These are phyloP conservation scores for Epinephelus lanceolatus DNA, from an alignment of 2,113 vertebrate species.

Conservation along the genomic window DNA sequence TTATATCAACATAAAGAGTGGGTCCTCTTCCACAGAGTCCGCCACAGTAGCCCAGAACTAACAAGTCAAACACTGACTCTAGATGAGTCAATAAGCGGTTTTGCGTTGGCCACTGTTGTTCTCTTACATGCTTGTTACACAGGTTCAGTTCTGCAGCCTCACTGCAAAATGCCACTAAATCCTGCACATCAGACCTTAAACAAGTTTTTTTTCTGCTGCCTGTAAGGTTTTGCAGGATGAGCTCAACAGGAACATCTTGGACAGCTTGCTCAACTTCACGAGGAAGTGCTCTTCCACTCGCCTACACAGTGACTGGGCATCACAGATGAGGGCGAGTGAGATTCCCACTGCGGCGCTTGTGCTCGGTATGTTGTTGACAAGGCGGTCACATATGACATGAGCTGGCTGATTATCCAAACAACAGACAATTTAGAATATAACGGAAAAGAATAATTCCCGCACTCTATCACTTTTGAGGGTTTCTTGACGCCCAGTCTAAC, in stretches of 20 bases:
- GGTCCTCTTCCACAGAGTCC: no score
- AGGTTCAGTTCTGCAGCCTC: no score
- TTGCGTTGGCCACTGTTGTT: no score
- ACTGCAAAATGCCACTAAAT: no score
- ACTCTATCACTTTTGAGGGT: not conserved
- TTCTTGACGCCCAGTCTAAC: not conserved
- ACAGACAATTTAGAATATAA: not conserved
- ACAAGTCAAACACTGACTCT: no score
- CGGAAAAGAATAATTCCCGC: not conserved
- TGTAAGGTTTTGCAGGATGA: conserved; percentile 90
- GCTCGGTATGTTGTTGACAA: conserved; percentile 80
- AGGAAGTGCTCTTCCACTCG: conserved; percentile 84
- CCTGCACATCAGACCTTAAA: not conserved
- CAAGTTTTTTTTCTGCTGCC: not conserved
- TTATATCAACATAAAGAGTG: no score
- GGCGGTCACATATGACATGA: not conserved
- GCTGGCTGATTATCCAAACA: not conserved
- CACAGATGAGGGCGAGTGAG: conserved; percentile 89
- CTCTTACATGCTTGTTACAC: no score
- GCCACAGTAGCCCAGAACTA: no score
- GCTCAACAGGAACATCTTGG: conserved; percentile 92
- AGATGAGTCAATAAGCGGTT: no score
- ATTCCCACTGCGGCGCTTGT: conserved; percentile 94
- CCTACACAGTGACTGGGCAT: conserved; percentile 87
- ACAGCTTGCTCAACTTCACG: conserved; percentile 89